Evolutionary conservation across 2,113 vertebrate genomes (phyloP), one percentile per base, ranked within the genome.

Genomic region (Xenopus borealis): DNA sequence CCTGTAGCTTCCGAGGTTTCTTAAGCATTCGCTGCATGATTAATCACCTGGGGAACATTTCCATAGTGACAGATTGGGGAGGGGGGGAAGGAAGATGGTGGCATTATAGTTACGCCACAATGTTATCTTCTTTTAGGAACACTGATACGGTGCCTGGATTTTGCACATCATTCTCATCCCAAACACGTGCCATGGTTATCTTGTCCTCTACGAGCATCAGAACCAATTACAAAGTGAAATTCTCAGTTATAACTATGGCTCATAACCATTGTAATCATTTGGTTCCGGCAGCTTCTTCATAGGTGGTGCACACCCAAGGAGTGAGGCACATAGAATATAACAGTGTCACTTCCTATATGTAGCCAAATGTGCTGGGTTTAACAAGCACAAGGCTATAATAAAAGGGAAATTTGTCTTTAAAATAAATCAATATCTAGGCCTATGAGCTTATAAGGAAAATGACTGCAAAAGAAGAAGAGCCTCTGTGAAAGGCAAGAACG

Each of bases 131-230:
- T 72, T 47, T 30, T 44, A 68, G 9, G 17, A 68, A 45, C 14
- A 40, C 33, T 6, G 33, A 40, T 40, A 6, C 10, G 14, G 62
- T 62, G 45, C 47, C 16, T 30, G 52, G 23, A n/a, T 17, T 16
- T 52, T 62, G 40, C 52, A 55, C 66, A 69, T 75, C 72, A 75
- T 75, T 75, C 57, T 68, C 68, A 75, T 52, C 27, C 72, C 45
- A 75, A 63, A 75, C 72, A 75, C 66, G 72, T 75, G 66, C 33
- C 72, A 75, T 75, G 72, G 72, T 75, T 75, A 69, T 75, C 62
- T 75, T 75, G 72, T 75, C 72, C 72, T 68, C 66, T 62, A 23
- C 53, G 68, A 57, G 62, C 20, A 69, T 75, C 72, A 75, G 68
- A 75, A 62, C 20, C 66, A 69, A 69, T 76, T 76, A 76, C 73